Evolutionary conservation across 2,888 invertebrate species (phyloP).

Genomic region (Pristionchus japonicus): DNA sequence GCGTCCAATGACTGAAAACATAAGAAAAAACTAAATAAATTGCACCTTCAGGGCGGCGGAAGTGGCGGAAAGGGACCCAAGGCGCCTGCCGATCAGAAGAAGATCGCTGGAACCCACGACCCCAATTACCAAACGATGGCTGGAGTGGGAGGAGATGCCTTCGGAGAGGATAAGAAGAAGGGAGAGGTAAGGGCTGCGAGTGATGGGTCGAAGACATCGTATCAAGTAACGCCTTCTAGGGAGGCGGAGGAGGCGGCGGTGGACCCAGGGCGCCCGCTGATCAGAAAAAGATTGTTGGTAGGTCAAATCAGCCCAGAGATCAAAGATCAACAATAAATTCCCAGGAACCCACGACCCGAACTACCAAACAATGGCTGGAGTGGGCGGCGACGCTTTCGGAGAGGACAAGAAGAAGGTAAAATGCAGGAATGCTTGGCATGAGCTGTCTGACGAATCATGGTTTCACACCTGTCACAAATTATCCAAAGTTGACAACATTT

Average conservation of each 20-base stretch:
- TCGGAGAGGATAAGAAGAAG: slow-evolving; percentile 3
- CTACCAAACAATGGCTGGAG: slow-evolving; percentile 1
- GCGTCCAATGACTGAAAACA: no score
- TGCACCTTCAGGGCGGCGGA: no score
- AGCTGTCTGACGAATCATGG: no score
- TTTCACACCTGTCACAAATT: no score
- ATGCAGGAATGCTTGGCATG: no score
- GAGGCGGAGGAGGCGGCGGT: background rate
- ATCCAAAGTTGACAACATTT: no score
- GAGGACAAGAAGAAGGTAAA: background rate
- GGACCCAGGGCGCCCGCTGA: background rate
- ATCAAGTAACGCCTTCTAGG: no score
- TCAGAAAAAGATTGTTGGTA: background rate
- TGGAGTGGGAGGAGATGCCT: background rate
- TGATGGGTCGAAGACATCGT: no score
- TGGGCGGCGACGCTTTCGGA: background rate
- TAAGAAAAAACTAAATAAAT: no score
- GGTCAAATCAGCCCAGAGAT: background rate
- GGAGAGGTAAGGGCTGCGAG: background rate
- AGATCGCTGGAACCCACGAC: no score
- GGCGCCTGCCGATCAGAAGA: no score
- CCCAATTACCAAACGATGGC: background rate
- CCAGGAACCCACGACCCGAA: background rate
- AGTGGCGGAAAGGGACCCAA: no score
- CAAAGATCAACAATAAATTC: background rate